phyloP scores from a whole-genome alignment of 2,797 vertebrate genomes.

The Rhincodon typus region DNA sequence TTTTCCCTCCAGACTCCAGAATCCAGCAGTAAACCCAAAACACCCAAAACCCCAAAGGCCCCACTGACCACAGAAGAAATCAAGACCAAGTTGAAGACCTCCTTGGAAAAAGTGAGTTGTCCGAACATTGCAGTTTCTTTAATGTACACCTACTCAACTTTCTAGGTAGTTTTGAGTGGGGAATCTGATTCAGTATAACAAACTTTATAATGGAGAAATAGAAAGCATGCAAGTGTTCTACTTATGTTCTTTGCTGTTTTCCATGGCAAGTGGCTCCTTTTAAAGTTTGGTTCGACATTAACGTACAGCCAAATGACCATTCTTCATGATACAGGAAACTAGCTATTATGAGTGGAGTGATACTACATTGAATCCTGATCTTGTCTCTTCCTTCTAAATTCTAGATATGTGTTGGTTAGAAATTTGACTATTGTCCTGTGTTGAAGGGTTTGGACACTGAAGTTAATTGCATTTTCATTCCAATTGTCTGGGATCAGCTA shows the following conservation, averaged over 20 bases:
- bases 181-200: background rate
- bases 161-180: background rate
- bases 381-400: background rate
- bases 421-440: background rate
- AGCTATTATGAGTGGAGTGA: no score
- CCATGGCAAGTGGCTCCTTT: background rate
- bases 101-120: constrained; percentile 74
- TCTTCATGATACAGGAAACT: background rate
- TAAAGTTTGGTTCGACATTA: background rate
- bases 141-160: no score
- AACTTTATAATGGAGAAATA: background rate
- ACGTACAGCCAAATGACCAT: background rate
- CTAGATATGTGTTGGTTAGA: background rate
- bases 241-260: background rate
- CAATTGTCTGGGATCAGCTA: background rate
- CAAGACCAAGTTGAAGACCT: constrained; percentile 76
- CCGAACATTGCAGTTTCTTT: background rate
- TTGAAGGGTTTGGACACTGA: background rate
- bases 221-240: background rate
- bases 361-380: background rate
- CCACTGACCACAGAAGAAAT: constrained; percentile 67
- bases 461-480: background rate
- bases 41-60: constrained; percentile 66
- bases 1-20: constrained; percentile 56
- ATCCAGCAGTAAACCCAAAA: constrained; percentile 51